Conservation (phyloP, 2,797 vertebrate genomes). For the Sebastes hubbsi region DNA sequence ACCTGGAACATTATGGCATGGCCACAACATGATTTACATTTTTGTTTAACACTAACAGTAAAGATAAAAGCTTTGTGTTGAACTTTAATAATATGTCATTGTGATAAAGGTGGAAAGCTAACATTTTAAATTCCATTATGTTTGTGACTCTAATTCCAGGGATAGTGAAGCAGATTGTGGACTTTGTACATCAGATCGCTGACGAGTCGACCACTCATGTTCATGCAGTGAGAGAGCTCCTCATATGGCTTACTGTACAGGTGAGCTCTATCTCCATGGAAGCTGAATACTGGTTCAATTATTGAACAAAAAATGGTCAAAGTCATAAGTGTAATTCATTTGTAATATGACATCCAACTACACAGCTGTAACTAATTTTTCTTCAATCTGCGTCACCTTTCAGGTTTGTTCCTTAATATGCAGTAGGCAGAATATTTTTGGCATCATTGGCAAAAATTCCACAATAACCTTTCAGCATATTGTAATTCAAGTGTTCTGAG, state of each 20-base stretch:
- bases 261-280: slow-evolving; percentile 36
- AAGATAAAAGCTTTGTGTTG: neutral
- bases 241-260: slow-evolving; percentile 57
- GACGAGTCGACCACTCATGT: slow-evolving; percentile 27
- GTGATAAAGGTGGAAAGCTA: neutral
- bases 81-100: neutral
- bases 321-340: neutral
- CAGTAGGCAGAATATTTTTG: too few relatives aligned
- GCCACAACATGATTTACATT: neutral
- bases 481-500: too few relatives aligned
- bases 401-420: neutral
- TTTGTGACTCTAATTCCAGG: slow-evolving; percentile 39
- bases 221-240: slow-evolving; percentile 22
- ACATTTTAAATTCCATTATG: slow-evolving; percentile 1
- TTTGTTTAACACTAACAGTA: neutral
- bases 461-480: too few relatives aligned
- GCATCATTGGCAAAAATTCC: too few relatives aligned
- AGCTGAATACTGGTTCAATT: neutral
- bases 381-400: neutral
- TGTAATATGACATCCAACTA: neutral
- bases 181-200: slow-evolving; percentile 32
- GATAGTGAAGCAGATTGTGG: slow-evolving; percentile 25
- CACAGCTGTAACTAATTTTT: neutral
- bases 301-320: neutral
- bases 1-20: neutral